Conservation (phyloP, 2,113 vertebrate genomes). For the Leptodactylus fuscus region DNA sequence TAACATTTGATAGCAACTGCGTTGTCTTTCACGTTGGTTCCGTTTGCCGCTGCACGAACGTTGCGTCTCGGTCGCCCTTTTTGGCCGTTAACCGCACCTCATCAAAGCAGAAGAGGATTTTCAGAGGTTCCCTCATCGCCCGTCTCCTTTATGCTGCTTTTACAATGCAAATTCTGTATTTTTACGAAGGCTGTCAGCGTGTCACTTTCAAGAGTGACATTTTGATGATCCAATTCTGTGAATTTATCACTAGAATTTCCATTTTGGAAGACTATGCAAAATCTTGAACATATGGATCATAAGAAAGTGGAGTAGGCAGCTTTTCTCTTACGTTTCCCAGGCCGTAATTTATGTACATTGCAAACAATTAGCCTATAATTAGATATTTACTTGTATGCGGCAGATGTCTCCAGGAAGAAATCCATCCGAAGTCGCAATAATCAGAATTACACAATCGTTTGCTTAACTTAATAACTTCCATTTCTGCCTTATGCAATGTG, state of each 20-base stretch:
- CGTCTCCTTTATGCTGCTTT: no score
- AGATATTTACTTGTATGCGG: slow-evolving; percentile 32
- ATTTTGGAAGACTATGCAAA: slow-evolving; percentile 8
- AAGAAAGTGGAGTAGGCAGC: not conserved
- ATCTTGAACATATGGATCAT: slow-evolving; percentile 35
- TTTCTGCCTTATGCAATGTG: no score
- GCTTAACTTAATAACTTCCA: slow-evolving; percentile 13
- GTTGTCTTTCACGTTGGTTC: no score
- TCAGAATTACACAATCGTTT: slow-evolving; percentile 27
- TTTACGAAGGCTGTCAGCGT: not conserved
- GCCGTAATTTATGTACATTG: slow-evolving; percentile 34
- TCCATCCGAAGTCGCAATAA: not conserved
- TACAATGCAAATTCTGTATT: not conserved
- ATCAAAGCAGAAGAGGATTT: not conserved
- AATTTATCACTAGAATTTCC: not conserved
- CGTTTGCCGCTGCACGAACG: no score
- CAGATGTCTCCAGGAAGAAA: slow-evolving; percentile 22
- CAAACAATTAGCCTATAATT: slow-evolving; percentile 27
- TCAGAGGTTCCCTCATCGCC: not conserved
- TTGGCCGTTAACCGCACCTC: no score
- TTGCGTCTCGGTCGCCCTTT: no score
- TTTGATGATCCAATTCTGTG: not conserved
- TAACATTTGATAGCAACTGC: no score
- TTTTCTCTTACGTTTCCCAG: not conserved
- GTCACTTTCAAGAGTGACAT: slow-evolving; percentile 5